A percentile compares a stretch with the other conserved stretches of the same genome.
These are phyloP conservation scores for Drosophila monieri DNA, from an alignment of 2,888 invertebrate genomes.

Conservation along the genomic window DNA sequence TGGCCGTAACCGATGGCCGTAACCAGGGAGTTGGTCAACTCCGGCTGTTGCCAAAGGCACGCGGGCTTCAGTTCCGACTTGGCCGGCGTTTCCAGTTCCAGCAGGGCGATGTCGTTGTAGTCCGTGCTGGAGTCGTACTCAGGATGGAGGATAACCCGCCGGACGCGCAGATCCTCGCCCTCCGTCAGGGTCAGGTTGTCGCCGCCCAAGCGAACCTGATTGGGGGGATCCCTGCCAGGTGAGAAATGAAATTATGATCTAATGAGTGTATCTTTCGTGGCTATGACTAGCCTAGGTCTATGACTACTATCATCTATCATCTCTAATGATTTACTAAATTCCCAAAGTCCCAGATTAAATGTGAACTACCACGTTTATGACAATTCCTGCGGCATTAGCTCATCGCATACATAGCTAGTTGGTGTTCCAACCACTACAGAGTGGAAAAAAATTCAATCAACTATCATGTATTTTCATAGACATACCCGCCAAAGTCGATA, in stretches of 20 bases:
- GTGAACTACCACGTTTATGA: no score
- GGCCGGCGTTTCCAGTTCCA: conserved; percentile 84
- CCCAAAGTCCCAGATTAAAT: background rate
- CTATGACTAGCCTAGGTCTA: no score
- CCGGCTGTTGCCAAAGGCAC: conserved; percentile 84
- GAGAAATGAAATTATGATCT: background rate
- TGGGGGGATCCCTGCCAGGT: conserved; percentile 29
- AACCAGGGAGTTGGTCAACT: conserved; percentile 79
- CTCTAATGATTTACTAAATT: background rate
- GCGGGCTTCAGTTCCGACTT: conserved; percentile 68
- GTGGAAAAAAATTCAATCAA: background rate
- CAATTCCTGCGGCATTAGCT: no score
- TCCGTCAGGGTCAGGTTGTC: conserved; percentile 59
- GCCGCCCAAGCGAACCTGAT: conserved; percentile 68
- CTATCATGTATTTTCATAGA: background rate
- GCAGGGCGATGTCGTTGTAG: conserved; percentile 88
- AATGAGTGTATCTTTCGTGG: no score
- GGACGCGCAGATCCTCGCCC: conserved; percentile 39
- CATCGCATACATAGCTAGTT: background rate
- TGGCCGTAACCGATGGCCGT: conserved; percentile 87
- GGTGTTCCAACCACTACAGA: background rate
- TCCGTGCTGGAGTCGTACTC: conserved; percentile 85
- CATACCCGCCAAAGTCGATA: conserved; percentile 56
- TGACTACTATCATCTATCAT: no score
- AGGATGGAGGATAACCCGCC: conserved; percentile 84